Base-by-base conservation (phyloP, 2,797 vertebrate species). In the Enteromius viviparus region DNA sequence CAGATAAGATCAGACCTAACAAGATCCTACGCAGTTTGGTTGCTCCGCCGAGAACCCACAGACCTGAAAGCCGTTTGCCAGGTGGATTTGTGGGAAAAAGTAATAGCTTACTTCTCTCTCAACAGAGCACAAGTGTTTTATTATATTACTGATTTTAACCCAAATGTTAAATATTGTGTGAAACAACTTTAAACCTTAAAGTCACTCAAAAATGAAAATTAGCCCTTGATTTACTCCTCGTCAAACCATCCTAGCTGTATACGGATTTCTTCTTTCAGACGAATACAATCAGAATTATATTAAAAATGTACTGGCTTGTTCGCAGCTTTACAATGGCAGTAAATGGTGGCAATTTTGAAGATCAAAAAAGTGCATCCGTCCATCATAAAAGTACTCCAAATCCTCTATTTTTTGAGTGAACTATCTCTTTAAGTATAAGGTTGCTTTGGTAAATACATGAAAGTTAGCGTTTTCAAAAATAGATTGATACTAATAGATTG, bases 1-100 rank as follows among this genome's bases (percentile, higher is more conserved):
- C 47, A 86, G 92, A 93, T 91, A 87, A 84, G 85, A 93, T 92
- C 92, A 92, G 84, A 89, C 89, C 83, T 86, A 88, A 91, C 91
- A 80, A 85, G 87, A 91, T 91, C 81, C 87, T 88, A 80, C 64
- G 80, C 89, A 87, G 70, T 81, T 75, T 42, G 80, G 6, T 82
- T 87, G 86, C 79, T 86, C 86, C 86, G 86, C 90, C 58, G 80
- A 85, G 82, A 88, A 88, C 85, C 90, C 89, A 82, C 49, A 49
- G 70, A 88, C 74, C 86, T 81, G 87, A 91, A 81, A 91, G 92
- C 47, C 17, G 23, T 19, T 60, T 69, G 51, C 37, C 75, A 51
- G 21, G 53, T 68, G 81, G 71, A 65, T 75, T 75, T 82, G 80
- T 76, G 60, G 60, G 60, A 51, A 65, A 75, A 66, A 10, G n/a